Evolutionary conservation across 2,888 invertebrate genomes (phyloP), one percentile per base, ranked within the genome.

Genomic region (Coremacera marginata): DNA sequence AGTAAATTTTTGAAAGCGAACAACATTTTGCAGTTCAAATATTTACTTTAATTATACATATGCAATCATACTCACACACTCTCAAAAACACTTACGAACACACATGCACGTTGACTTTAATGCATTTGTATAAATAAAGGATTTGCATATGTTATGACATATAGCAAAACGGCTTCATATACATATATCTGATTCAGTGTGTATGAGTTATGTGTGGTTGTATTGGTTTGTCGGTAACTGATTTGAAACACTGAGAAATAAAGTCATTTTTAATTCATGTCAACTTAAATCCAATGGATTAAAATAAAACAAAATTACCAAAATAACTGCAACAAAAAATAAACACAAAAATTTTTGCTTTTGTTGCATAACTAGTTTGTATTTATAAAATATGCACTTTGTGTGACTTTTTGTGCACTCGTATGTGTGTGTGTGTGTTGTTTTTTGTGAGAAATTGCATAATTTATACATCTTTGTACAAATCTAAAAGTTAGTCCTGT

Each of bases 401-500:
- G 31, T 55, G 27, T 55, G 34, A 9, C 2, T 31, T 34, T 55
- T 25, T n/a, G n/a, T 49, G n/a, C 14, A 19, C 8, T 16, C 11
- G 9, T 14, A 5, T 22, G 19, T 37, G 44, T 5, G 5, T 51
- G 70, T 70, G 63, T 31, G 62, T 70, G 25, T 19, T 55, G 62
- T 62, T 19, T 57, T 73, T 44, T 51, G n/a, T 57, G 44, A 57
- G 86, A 85, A 85, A 85, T 82, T 85, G 86, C 86, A 85, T 85
- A 83, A 85, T 85, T 86, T 85, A 85, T 86, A 80, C 80, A 77
- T 77, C 22, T 49, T 27, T 70, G 70, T 22, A 9, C 16, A n/a
- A 22, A 44, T 51, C 52, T 70, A 27, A 51, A 52, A 70, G 27
- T 27, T 25, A 70, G 51, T 67, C 22, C 37, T 49, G 52, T 19